Conservation (phyloP, 2,797 vertebrate genomes). For the Chelonia mydas region DNA sequence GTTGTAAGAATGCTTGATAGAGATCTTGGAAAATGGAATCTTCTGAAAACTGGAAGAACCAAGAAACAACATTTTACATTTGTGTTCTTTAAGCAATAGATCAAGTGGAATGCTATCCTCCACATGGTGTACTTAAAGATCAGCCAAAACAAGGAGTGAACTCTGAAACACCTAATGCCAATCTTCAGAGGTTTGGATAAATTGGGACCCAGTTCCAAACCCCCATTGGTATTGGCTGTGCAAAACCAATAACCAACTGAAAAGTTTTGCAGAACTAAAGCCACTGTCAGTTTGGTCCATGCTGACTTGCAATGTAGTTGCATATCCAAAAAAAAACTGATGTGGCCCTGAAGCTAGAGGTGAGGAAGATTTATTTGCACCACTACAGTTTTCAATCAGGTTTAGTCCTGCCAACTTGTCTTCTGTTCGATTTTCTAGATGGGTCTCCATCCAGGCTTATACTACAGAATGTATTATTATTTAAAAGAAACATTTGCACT, state of each 20-base stretch:
- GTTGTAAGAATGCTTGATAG: too few relatives aligned
- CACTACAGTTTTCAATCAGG: background rate
- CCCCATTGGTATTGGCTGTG: background rate
- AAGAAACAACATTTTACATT: background rate
- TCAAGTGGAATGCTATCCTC: background rate
- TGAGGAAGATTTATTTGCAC: background rate
- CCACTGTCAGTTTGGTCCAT: too few relatives aligned
- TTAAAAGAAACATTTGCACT: background rate
- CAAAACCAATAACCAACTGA: background rate
- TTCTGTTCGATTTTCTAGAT: background rate
- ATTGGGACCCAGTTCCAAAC: background rate
- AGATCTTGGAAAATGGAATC: background rate
- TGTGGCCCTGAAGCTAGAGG: background rate
- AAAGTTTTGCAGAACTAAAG: background rate
- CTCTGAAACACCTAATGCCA: background rate
- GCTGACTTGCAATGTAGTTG: background rate
- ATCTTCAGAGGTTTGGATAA: background rate
- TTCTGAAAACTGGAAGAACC: background rate
- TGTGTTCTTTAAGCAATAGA: background rate
- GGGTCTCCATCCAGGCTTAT: background rate
- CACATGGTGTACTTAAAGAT: too few relatives aligned
- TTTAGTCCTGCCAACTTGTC: background rate
- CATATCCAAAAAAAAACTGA: background rate
- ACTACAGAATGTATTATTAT: background rate
- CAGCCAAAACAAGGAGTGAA: fast-evolving